Evolutionary conservation across 2,113 vertebrate species (phyloP).

Genomic region (Rhinopithecus roxellana): DNA sequence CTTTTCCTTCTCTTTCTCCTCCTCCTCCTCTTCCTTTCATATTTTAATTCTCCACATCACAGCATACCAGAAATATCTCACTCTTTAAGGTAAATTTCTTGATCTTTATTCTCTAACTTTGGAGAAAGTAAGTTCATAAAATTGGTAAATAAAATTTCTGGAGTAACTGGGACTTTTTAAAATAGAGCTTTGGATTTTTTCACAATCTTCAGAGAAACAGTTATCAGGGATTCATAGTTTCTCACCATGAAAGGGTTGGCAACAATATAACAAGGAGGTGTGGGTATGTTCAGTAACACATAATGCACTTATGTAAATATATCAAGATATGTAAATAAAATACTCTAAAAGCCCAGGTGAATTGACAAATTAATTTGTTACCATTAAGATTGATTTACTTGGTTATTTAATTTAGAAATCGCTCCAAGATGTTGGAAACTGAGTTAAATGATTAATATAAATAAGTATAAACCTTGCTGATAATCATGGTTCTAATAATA

Average conservation of each 20-base stretch:
- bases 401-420: constrained; percentile 19
- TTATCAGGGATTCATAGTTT: not conserved
- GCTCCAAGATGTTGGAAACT: not conserved
- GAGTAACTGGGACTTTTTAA: not conserved
- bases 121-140: not conserved
- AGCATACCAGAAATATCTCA: not conserved
- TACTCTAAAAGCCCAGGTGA: not conserved
- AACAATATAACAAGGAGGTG: not conserved
- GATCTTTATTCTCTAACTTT: not conserved
- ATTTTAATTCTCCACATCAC: not conserved
- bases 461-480: not conserved
- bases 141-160: not conserved
- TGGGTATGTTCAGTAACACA: not conserved
- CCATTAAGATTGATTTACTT: not conserved
- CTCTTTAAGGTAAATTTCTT: not conserved
- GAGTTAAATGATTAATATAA: not conserved
- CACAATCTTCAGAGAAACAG: not conserved
- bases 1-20: too few species aligned
- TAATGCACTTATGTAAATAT: not conserved
- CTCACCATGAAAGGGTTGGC: not conserved
- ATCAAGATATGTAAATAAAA: not conserved
- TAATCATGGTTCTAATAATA: not conserved
- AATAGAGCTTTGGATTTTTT: not conserved
- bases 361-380: constrained; percentile 4
- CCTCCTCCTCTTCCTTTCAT: not conserved